Percentiles rank a stretch among this genome's conserved stretches.
Evolutionary conservation across 2,113 vertebrate species (phyloP).

Genomic region (Macaca mulatta): DNA sequence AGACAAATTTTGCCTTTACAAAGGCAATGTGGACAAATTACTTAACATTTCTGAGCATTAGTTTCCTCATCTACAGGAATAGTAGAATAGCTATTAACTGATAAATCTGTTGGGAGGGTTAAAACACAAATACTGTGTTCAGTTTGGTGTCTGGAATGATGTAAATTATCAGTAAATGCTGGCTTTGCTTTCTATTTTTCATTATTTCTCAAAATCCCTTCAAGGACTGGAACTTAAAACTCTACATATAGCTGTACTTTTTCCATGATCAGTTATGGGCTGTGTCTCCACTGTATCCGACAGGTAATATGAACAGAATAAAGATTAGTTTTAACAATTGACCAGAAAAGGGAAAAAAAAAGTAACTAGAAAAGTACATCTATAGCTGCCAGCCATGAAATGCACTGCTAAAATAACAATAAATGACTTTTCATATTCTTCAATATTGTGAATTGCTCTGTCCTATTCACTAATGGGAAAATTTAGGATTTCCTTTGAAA

Average conservation of each 20-base stretch:
- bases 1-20: background rate
- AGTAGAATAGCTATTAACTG: background rate
- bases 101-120: background rate
- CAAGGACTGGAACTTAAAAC: conserved; percentile 1
- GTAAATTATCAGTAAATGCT: background rate
- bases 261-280: background rate
- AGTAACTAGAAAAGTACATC: conserved; percentile 10
- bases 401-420: background rate
- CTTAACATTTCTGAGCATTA: background rate
- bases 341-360: conserved; percentile 33
- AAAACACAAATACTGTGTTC: background rate
- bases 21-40: background rate
- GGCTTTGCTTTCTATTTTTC: background rate
- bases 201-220: conserved; percentile 33
- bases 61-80: background rate
- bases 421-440: conserved; percentile 23
- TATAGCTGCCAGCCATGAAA: background rate
- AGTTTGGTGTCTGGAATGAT: background rate
- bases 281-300: background rate
- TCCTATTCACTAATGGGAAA: background rate
- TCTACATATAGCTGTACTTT: background rate
- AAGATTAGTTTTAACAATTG: conserved; percentile 2
- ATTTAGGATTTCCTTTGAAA: background rate
- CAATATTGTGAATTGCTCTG: background rate
- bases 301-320: conserved; percentile 28